Base-by-base conservation (phyloP, 1,140 invertebrate species). In the Lanistes nyassanus region DNA sequence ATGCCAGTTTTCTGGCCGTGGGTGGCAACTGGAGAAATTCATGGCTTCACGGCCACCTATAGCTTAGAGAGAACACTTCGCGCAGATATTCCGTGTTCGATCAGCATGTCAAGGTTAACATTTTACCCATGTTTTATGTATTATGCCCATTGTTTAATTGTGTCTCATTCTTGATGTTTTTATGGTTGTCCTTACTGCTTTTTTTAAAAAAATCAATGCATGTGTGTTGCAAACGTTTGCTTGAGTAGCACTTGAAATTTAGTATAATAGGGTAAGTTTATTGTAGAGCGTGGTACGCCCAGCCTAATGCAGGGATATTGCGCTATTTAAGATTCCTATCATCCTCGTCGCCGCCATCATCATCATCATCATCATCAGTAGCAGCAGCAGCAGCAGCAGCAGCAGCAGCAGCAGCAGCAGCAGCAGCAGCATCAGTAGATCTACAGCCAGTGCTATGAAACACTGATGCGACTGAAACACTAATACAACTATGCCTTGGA, bases 291-390 rank as follows among this genome's bases (percentile, higher is more conserved):
- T 55, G 53, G n/a, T 55, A n/a, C 13, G 53, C n/a, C 13, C 13
- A 55, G 13, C 13, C 53, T 16, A n/a, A 55, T 55, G 53, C 13
- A 16, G 53, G n/a, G n/a, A 55, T 55, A 16, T 13, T 55, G 13
- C n/a, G 53, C n/a, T 55, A 16, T 16, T 55, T 16, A n/a, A 13
- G 13, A 55, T 55, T n/a, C 13, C n/a, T n/a, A 55, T 55, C 53
- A 55, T 55, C 53, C 13, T 55, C 13, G n/a, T 55, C 53, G n/a
- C n/a, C 53, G n/a, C n/a, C 13, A 55, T 55, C 53, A 55, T 55
- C 53, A 55, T 55, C 13, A 55, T 55, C 53, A 55, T 55, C 53
- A 55, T 55, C 53, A 55, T n/a, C n/a, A n/a, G n/a, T n/a, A n/a
- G n/a, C n/a, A n/a, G n/a, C n/a, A n/a, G n/a, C n/a, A n/a, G n/a